These are phyloP conservation scores for Phanerotoma sp. DNA, from an alignment of 2,888 invertebrate species.

Conservation along the genomic window DNA sequence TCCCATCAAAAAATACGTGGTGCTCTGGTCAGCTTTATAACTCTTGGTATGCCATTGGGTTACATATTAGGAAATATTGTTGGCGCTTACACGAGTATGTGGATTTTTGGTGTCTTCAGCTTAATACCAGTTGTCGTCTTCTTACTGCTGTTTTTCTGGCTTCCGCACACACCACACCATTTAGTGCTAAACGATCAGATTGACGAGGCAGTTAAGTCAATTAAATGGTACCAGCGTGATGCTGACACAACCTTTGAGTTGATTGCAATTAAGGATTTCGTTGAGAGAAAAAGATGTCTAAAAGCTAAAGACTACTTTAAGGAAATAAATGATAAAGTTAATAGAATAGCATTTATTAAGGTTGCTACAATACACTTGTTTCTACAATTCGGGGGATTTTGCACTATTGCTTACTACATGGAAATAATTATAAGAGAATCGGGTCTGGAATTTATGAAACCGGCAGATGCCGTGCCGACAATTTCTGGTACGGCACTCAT, in stretches of 20 bases:
- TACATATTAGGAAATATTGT: slow-evolving; percentile 44
- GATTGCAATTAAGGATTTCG: slow-evolving; percentile 16
- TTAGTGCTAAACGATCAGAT: slow-evolving; percentile 32
- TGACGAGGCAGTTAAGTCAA: slow-evolving; percentile 39
- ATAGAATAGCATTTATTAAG: slow-evolving; percentile 41
- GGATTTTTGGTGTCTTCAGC: slow-evolving; percentile 41
- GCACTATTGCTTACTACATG: slow-evolving; percentile 40
- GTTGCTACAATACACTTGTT: slow-evolving; percentile 40
- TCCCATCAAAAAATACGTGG: slow-evolving; percentile 47
- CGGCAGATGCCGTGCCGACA: slow-evolving; percentile 30
- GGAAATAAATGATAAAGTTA: slow-evolving; percentile 31
- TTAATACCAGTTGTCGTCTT: slow-evolving; percentile 39
- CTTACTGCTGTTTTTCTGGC: slow-evolving; percentile 37
- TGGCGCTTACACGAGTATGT: slow-evolving; percentile 43
- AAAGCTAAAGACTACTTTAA: background rate
- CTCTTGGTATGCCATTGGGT: slow-evolving; percentile 45
- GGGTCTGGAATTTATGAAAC: slow-evolving; percentile 32
- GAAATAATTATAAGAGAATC: slow-evolving; percentile 40
- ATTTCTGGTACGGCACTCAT: slow-evolving; percentile 22
- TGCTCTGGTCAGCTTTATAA: slow-evolving; percentile 41
- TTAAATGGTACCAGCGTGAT: slow-evolving; percentile 44
- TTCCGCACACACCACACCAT: slow-evolving; percentile 50
- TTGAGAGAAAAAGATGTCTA: background rate
- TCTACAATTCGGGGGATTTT: slow-evolving; percentile 46
- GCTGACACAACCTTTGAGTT: slow-evolving; percentile 40